Evolutionary conservation across 2,888 invertebrate species (phyloP), one percentile per base, ranked within the genome.

Genomic region (Leptinotarsa tumamoca): DNA sequence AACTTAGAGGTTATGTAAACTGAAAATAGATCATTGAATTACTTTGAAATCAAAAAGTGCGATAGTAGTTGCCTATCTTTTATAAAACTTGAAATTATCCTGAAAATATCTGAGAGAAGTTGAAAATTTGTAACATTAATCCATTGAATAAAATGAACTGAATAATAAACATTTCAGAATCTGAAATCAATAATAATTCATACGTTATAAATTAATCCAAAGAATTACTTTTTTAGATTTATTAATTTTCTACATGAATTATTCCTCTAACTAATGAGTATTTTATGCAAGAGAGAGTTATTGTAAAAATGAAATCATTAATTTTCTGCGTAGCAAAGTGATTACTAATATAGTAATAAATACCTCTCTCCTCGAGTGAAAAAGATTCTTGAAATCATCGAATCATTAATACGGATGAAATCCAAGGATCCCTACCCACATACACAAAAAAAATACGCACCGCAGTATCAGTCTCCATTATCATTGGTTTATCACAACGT

Each of bases 391-490:
- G 33, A 33, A 58, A 27, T 63, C 27, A 63, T 15, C n/a, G 61
- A 71, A 61, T 14, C 27, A 50, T n/a, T 27, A n/a, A 63, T 33
- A 50, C 10, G 10, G 14, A 66, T 52, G 66, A 33, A 15, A 33
- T 58, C 4, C 27, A 63, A 27, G 15, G 63, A 63, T n/a, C 43
- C 43, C 43, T n/a, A n/a, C 63, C 7, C 17, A 63, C 27, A 61
- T 61, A 68, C 67, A 58, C 51, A 72, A 63, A 75, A 66, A 68
- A 63, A 58, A 80, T 83, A 83, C 83, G 73, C 78, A 83, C 83
- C 82, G 83, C 83, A 70, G 82, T 79, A 73, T 83, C 83, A 68
- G 83, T 79, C 77, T 83, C 83, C 83, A 83, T 83, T 67, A 72
- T 72, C 77, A 76, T 73, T 74, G 61, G 67, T 75, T 69, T 69